Evolutionary conservation across 1,140 invertebrate genomes (phyloP).

Genomic region (Cotesia glomerata): DNA sequence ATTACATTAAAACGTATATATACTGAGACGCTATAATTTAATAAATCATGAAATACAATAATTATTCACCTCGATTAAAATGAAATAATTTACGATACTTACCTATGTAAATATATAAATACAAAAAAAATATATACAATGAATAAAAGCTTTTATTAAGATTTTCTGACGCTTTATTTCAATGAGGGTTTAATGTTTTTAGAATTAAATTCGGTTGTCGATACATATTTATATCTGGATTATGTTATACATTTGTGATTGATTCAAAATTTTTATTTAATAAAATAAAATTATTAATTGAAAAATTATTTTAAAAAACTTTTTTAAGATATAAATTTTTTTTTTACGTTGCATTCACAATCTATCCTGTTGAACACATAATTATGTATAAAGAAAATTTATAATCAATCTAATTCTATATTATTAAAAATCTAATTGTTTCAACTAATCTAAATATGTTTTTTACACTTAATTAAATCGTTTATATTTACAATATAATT

Average conservation of each 20-base stretch:
- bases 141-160: conserved; percentile 1
- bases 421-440: conserved; percentile 6
- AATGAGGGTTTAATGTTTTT: conserved; percentile 12
- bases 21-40: no score
- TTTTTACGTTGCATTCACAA: not conserved
- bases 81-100: not conserved
- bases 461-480: conserved; percentile 27
- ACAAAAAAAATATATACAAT: conserved; percentile 12
- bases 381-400: conserved; percentile 7
- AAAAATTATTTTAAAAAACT: not conserved
- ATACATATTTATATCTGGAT: conserved; percentile 14
- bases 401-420: not conserved
- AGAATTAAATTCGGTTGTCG: not conserved
- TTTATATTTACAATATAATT: conserved; percentile 20
- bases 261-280: not conserved
- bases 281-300: conserved; percentile 12
- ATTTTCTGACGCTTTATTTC: conserved; percentile 24
- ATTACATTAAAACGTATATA: no score
- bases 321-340: not conserved
- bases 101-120: not conserved
- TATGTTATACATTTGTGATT: conserved; percentile 19
- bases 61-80: not conserved
- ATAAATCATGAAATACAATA: no score
- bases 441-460: conserved; percentile 16
- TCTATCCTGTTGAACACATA: conserved; percentile 18